phyloP scores from a whole-genome alignment of 2,113 vertebrate genomes.

The Ameiurus melas region DNA sequence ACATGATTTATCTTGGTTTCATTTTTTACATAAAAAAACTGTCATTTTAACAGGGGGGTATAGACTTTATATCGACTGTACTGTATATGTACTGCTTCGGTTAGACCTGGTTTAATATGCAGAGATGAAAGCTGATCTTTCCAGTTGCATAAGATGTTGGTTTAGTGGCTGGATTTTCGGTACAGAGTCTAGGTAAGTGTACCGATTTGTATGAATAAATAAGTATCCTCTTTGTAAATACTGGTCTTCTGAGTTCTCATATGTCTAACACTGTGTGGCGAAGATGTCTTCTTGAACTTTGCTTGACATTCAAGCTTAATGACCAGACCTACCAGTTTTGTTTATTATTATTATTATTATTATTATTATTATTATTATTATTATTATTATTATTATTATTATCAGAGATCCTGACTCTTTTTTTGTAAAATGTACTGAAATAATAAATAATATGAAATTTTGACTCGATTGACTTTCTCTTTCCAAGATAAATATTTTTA shows the following conservation, averaged over 20 bases:
- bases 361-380: no score
- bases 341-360: no score
- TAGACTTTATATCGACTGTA: not conserved
- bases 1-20: not conserved
- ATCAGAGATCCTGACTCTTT: not conserved
- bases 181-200: constrained; percentile 50
- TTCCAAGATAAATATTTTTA: not conserved
- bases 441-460: not conserved
- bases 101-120: not conserved
- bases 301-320: not conserved
- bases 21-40: not conserved
- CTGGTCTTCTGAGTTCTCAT: not conserved
- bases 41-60: not conserved
- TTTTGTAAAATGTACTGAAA: not conserved
- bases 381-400: not conserved
- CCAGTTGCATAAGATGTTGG: not conserved
- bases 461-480: not conserved
- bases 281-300: not conserved
- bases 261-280: not conserved
- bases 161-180: constrained; percentile 17
- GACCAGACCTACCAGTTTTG: no score
- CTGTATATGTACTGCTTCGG: not conserved
- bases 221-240: constrained; percentile 21
- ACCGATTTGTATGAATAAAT: constrained; percentile 50
- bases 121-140: constrained; percentile 7